phyloP scores from a whole-genome alignment of 2,888 invertebrate species.

The Trachelus tabidus region DNA sequence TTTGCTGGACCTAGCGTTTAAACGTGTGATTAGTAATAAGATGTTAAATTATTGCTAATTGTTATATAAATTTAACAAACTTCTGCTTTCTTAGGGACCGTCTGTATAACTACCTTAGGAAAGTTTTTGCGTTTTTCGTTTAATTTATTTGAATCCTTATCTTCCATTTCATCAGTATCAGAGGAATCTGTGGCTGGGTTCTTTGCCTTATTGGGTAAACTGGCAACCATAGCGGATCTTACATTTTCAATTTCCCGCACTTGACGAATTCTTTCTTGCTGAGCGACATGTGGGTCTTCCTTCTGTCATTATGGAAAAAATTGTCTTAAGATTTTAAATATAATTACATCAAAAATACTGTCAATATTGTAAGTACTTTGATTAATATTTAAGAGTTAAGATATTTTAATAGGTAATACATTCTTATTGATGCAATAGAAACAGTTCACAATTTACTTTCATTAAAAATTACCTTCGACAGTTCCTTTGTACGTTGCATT shows the following conservation, averaged over 20 bases:
- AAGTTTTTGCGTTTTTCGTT: not conserved
- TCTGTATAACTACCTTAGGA: conserved; percentile 8
- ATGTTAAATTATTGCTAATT: not conserved
- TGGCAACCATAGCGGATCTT: conserved; percentile 63
- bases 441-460: conserved; percentile 5
- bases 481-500: conserved; percentile 50
- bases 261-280: conserved; percentile 49
- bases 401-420: conserved; percentile 9
- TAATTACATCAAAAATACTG: not conserved
- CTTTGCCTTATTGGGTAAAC: conserved; percentile 38
- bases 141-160: not conserved
- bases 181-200: conserved; percentile 21
- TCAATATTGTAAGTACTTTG: not conserved
- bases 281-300: conserved; percentile 34
- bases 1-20: not conserved
- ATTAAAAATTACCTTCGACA: conserved; percentile 48
- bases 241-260: conserved; percentile 67
- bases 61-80: not conserved
- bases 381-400: not conserved
- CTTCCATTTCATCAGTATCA: conserved; percentile 18
- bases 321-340: conserved; percentile 3
- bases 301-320: conserved; percentile 29
- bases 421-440: conserved; percentile 6
- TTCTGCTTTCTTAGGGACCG: not conserved
- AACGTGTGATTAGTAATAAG: not conserved